Base-by-base conservation (phyloP, 1,140 invertebrate genomes). In the Pseudachorutes palmiensis region DNA sequence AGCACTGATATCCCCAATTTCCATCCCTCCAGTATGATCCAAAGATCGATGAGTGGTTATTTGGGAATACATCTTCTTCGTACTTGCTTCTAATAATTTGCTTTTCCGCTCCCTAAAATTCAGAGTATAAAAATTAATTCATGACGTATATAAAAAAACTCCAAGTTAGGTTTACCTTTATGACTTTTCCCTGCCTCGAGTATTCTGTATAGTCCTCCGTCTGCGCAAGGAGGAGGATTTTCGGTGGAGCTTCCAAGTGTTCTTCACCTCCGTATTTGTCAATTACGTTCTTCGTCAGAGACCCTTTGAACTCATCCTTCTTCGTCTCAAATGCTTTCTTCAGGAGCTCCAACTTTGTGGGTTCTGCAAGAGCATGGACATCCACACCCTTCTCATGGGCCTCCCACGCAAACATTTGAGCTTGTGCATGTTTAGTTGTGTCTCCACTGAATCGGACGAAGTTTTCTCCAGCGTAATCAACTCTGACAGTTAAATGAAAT, bases 341-440 rank as follows among this genome's bases (percentile, higher is more conserved):
- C 16, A 99, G 77, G 65, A 95, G 77, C 77, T 98, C 96, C 30
- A 98, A 78, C 81, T 98, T 98, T 3, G 97, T 99, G 0, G 97
- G 97, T 79, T 99, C 96, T 16, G 96, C 96, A 63, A 97, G 82
- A 30, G 98, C 81, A 81, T 99, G 94, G 2, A 99, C 92, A 80
- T 99, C 95, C 0, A 98, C 87, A 26, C 94, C 94, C 75, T 89
- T 88, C 65, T 92, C 88, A 76, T 92, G 88, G 0, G 95, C 95
- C 76, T 98, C 92, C 97, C 97, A 99, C 0, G 97, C 95, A 84
- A 99, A 99, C 71, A 97, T 74, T 78, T 98, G 95, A 24, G 92
- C 91, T 26, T 86, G 86, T 2, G 92, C 89, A 78, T 98, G 94
- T 63, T 88, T 83, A 45, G 85, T 82, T 0, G 96, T 97, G 79